A percentile compares a stretch with the other conserved stretches of the same genome.
These are phyloP conservation scores for Semicossyphus pulcher DNA, from an alignment of 2,113 vertebrate species.

Conservation along the genomic window DNA sequence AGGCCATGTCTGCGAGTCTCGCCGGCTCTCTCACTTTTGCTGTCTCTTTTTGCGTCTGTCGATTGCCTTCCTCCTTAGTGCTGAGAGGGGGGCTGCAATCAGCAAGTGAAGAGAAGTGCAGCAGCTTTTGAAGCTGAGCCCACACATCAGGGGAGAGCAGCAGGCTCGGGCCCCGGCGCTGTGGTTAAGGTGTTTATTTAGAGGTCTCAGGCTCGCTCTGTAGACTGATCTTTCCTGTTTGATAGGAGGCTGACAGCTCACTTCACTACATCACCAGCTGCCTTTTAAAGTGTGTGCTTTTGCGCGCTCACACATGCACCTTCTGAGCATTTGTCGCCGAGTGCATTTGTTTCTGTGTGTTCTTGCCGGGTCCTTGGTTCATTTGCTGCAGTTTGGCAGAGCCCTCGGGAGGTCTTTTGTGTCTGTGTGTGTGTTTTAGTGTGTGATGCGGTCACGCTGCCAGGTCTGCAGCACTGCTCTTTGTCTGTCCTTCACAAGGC, in stretches of 20 bases:
- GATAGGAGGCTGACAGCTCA: slow-evolving; percentile 35
- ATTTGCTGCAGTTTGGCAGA: slow-evolving; percentile 62
- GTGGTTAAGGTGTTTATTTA: slow-evolving; percentile 36
- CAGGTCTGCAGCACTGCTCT: slow-evolving; percentile 77
- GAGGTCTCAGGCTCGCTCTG: slow-evolving; percentile 29
- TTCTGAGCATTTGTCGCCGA: slow-evolving; percentile 29
- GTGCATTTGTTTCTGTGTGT: slow-evolving; percentile 42
- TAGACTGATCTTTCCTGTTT: slow-evolving; percentile 34
- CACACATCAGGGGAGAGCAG: slow-evolving; percentile 24
- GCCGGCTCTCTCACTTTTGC: slow-evolving; percentile 4
- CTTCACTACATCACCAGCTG: slow-evolving; percentile 39
- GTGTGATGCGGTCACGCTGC: slow-evolving; percentile 58
- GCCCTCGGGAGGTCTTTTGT: slow-evolving; percentile 60
- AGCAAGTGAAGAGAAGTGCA: slow-evolving; percentile 17
- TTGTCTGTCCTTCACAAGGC: slow-evolving; percentile 75
- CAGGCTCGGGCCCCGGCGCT: background rate
- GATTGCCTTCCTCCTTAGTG: slow-evolving; percentile 18
- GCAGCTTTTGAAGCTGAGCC: background rate
- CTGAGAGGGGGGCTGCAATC: slow-evolving; percentile 28
- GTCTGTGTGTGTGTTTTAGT: slow-evolving; percentile 42
- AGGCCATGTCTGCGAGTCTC: slow-evolving; percentile 47
- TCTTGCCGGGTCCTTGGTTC: slow-evolving; percentile 39
- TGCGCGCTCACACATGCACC: background rate
- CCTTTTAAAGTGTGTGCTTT: slow-evolving; percentile 4
- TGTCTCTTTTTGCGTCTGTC: slow-evolving; percentile 13